Conservation (phyloP, 2,888 invertebrate species). For the Drosophila merina region DNA sequence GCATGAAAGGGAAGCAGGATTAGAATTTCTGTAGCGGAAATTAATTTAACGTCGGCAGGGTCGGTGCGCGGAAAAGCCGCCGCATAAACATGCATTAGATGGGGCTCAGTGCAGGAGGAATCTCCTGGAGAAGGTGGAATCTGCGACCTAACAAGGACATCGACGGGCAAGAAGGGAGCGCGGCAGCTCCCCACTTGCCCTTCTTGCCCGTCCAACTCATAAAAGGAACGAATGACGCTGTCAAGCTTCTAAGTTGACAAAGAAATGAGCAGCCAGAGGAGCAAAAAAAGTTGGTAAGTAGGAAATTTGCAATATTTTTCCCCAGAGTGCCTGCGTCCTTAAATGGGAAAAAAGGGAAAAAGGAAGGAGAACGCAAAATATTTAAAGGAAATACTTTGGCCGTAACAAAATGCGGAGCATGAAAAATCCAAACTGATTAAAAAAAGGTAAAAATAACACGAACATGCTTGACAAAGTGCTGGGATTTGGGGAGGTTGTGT, state of each 20-base stretch:
- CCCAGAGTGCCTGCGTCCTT: slow-evolving; percentile 9
- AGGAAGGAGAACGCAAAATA: slow-evolving; percentile 36
- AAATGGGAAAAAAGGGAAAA: slow-evolving; percentile 30
- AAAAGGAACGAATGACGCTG: slow-evolving; percentile 27
- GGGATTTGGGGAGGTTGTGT: slow-evolving; percentile 49
- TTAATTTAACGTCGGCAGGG: slow-evolving; percentile 72
- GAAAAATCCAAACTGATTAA: slow-evolving; percentile 36
- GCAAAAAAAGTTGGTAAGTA: slow-evolving; percentile 30
- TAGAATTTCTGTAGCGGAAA: slow-evolving; percentile 72
- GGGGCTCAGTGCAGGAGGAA: slow-evolving; percentile 53
- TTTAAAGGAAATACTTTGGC: slow-evolving; percentile 52
- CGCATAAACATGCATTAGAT: slow-evolving; percentile 75
- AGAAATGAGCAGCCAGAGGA: slow-evolving; percentile 30
- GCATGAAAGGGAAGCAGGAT: slow-evolving; percentile 32
- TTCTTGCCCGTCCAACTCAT: not conserved
- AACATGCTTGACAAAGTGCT: slow-evolving; percentile 55
- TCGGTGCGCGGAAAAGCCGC: slow-evolving; percentile 58
- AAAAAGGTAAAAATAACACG: slow-evolving; percentile 46
- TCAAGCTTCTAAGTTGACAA: slow-evolving; percentile 58
- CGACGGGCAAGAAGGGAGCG: slow-evolving; percentile 17
- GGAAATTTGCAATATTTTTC: slow-evolving; percentile 55
- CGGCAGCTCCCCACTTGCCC: not conserved
- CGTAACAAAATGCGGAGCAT: slow-evolving; percentile 53
- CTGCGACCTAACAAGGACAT: slow-evolving; percentile 27
- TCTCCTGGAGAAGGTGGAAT: slow-evolving; percentile 5